Evolutionary conservation across 2,888 invertebrate species (phyloP).

Genomic region (Euplagia quadripunctaria): DNA sequence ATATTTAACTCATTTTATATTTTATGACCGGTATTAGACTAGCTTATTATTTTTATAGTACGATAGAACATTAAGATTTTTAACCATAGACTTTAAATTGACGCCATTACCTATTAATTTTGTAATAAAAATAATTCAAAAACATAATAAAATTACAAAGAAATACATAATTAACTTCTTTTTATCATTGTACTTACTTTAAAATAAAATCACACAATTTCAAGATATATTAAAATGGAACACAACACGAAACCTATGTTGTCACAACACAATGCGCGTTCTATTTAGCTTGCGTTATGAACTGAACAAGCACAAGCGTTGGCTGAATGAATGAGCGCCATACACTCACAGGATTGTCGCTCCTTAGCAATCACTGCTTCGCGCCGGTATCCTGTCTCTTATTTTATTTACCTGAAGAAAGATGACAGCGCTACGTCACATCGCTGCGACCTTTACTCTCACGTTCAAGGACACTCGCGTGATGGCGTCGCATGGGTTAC

Average conservation of each 20-base stretch:
- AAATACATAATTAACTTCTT: neutral
- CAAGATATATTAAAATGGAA: conserved; percentile 7
- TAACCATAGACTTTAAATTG: too few species aligned
- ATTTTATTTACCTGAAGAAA: conserved; percentile 48
- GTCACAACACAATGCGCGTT: conserved; percentile 44
- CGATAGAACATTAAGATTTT: too few species aligned
- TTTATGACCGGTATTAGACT: neutral
- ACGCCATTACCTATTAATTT: too few species aligned
- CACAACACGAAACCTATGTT: conserved; percentile 41
- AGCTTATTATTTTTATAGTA: too few species aligned
- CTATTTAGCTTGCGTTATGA: conserved; percentile 39
- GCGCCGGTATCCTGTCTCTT: conserved; percentile 36
- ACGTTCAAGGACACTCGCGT: conserved; percentile 46
- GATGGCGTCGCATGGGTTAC: neutral
- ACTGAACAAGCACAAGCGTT: conserved; percentile 28
- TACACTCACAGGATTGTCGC: conserved; percentile 42
- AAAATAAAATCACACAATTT: neutral
- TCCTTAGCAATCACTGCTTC: conserved; percentile 48
- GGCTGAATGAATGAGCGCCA: conserved; percentile 9
- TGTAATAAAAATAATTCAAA: too few species aligned
- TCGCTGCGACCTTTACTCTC: conserved; percentile 49
- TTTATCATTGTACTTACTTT: conserved; percentile 18
- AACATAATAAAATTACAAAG: neutral
- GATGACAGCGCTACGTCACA: conserved; percentile 27
- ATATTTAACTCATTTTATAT: neutral